Percentiles rank a stretch among this genome's conserved stretches.
phyloP scores from a whole-genome alignment of 2,888 invertebrate genomes.

The Protophormia terraenovae region DNA sequence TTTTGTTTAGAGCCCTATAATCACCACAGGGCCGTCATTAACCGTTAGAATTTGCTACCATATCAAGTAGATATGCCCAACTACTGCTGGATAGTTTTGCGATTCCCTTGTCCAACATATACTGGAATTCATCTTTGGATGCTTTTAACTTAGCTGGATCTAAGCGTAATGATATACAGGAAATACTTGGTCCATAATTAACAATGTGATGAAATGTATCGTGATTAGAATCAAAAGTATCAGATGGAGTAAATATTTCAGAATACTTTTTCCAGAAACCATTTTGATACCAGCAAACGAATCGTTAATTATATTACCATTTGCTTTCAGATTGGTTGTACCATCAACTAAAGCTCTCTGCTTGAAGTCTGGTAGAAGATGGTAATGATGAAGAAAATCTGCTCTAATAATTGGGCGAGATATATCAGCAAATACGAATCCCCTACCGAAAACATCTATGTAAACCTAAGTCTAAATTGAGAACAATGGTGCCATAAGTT shows the following conservation, averaged over 20 bases:
- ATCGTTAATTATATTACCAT: not conserved
- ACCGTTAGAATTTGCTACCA: not conserved
- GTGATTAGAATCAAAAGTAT: not conserved
- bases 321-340: not conserved
- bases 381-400: no score
- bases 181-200: not conserved
- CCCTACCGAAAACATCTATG: no score
- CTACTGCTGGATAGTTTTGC: not conserved
- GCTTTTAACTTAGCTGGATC: not conserved
- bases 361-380: no score
- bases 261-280: not conserved
- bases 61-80: not conserved
- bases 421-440: no score
- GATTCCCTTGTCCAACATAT: conserved; percentile 6
- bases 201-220: not conserved
- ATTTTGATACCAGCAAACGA: not conserved
- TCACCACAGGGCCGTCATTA: not conserved
- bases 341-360: no score
- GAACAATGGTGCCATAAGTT: no score
- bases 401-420: no score
- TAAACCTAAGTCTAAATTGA: no score
- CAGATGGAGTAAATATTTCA: not conserved
- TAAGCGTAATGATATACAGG: not conserved
- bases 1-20: not conserved
- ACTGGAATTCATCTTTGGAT: not conserved